These are phyloP conservation scores for Nerophis lumbriciformis DNA, from an alignment of 2,113 vertebrate genomes.

Conservation along the genomic window DNA sequence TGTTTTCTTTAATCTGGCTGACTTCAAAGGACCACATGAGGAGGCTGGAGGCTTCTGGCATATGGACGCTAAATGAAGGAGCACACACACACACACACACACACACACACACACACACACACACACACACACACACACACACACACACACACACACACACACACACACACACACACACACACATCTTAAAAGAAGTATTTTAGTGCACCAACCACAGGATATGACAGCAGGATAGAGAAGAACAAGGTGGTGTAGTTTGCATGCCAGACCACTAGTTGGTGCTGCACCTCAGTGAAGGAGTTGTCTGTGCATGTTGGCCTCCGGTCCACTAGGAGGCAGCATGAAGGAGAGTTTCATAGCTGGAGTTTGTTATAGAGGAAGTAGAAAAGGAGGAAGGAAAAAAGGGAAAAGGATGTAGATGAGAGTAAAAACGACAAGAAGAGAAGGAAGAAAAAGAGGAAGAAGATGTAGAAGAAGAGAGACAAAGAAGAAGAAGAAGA, in stretches of 20 bases:
- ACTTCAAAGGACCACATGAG: constrained; percentile 1
- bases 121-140: not conserved
- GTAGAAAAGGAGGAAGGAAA: too few relatives aligned
- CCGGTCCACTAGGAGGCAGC: too few relatives aligned
- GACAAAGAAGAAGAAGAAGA: too few relatives aligned
- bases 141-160: not conserved
- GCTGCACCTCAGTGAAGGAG: too few relatives aligned
- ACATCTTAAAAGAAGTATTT: not conserved
- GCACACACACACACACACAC: not conserved
- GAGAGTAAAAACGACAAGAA: too few relatives aligned
- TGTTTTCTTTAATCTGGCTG: constrained; percentile 1
- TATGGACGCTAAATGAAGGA: not conserved
- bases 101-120: not conserved
- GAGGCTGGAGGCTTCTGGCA: not conserved
- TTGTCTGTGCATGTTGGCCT: too few relatives aligned
- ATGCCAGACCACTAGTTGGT: not conserved
- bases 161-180: not conserved
- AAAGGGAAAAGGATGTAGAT: too few relatives aligned
- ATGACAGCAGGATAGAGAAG: not conserved
- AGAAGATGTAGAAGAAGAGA: too few relatives aligned
- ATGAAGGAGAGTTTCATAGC: not conserved
- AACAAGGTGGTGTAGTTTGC: not conserved
- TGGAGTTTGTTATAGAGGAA: too few relatives aligned
- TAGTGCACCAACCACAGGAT: not conserved
- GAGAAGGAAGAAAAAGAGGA: too few relatives aligned